Evolutionary conservation across 2,888 invertebrate genomes (phyloP), one percentile per base, ranked within the genome.

Genomic region (Apomyelois bistriatella): DNA sequence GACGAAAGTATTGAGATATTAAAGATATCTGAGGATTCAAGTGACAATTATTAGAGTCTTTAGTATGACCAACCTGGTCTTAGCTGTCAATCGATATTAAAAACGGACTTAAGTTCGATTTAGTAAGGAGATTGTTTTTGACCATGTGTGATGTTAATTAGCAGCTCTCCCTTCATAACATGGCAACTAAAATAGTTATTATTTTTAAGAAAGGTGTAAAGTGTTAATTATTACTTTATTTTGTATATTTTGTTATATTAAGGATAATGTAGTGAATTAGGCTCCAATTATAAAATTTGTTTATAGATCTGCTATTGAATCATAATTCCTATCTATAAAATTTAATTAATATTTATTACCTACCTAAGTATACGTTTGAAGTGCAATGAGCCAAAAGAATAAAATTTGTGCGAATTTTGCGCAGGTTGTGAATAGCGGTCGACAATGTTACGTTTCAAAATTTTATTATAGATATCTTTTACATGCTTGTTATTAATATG

Each of bases 371-470:
- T 35, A 32, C 36, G n/a, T 35, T 3, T 30, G 16, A 61, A 63
- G 64, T 65, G 60, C 63, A 68, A 64, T 62, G 79, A 82, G 84
- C 84, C 81, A 82, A 83, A 81, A 79, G 74, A 74, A 82, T 76
- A 77, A 78, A 80, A 79, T 79, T 35, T 69, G 67, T 64, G 71
- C 68, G 70, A 74, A 64, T 60, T 55, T 58, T 54, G 70, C 70
- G 68, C 72, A 60, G 83, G 85, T 85, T 86, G 84, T 85, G 83
- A 82, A 69, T 79, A 78, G 74, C 72, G 67, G 68, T 69, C 57
- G 62, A 69, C 56, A 65, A 68, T 66, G 74, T 82, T 83, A 71
- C 81, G 74, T 76, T 82, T 76, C 76, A 60, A 85, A 85, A 87
- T 79, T 85, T 81, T 85, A 85, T 82, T 30, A 37, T 48, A 22